phyloP scores from a whole-genome alignment of 2,888 invertebrate species.

The Agriotes lineatus region DNA sequence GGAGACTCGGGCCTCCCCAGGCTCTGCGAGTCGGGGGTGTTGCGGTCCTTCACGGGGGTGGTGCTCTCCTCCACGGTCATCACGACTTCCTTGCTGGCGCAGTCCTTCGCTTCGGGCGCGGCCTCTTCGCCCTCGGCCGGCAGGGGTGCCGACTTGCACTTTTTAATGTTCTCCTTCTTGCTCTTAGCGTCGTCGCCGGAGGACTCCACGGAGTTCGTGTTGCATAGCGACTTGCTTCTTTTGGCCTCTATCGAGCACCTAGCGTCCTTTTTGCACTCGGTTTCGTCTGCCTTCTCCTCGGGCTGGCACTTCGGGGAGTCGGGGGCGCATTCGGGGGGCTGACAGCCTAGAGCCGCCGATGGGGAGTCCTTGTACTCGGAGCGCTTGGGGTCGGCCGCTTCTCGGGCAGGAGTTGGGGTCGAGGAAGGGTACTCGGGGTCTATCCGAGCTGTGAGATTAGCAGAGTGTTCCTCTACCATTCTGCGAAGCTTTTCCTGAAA shows the following conservation, averaged over 20 bases:
- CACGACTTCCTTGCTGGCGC: conserved; percentile 3
- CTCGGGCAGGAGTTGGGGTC: conserved; percentile 58
- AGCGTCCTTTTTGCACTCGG: conserved; percentile 49
- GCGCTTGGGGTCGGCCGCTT: conserved; percentile 52
- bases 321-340: conserved; percentile 35
- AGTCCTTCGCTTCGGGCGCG: background rate
- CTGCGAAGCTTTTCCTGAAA: conserved; percentile 70
- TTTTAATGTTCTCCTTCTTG: conserved; percentile 56
- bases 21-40: conserved; percentile 54
- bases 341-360: conserved; percentile 43
- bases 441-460: conserved; percentile 63
- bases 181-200: conserved; percentile 51
- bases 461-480: conserved; percentile 89
- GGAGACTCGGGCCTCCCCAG: conserved; percentile 59
- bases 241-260: conserved; percentile 55
- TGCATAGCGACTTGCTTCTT: conserved; percentile 59
- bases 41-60: conserved; percentile 57
- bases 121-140: conserved; percentile 50
- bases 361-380: conserved; percentile 52
- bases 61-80: conserved; percentile 60
- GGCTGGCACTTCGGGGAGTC: conserved; percentile 36
- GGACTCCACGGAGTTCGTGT: conserved; percentile 57
- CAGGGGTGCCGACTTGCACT: conserved; percentile 56
- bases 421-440: conserved; percentile 62
- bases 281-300: conserved; percentile 48